Base-by-base conservation (phyloP, 1,140 invertebrate genomes). In the Drosophila repletoides region DNA sequence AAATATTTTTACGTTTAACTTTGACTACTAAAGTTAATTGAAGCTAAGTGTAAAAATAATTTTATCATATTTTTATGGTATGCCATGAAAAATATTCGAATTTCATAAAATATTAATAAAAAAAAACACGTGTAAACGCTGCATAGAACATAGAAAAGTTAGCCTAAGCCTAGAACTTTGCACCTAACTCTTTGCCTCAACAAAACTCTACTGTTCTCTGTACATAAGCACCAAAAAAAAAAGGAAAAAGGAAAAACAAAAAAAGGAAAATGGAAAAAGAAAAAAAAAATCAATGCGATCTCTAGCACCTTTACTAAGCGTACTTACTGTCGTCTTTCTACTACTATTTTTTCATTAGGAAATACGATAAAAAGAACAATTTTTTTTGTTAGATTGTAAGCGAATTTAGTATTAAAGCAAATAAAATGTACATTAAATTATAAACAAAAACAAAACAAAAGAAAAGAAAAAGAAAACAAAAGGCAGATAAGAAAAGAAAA, bases 401-500 rank as follows among this genome's bases (percentile, higher is more conserved):
- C n/a, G n/a, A n/a, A 15, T 2, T 24, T 51, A 53, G 28, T 33
- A 33, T 51, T 67, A 60, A 17, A 33, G 15, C 6, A 3, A 4
- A 5, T 14, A 51, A 69, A 65, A 38, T 80, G 67, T 72, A 79
- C 24, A 70, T 48, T 68, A 24, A 36, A 3, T 26, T 28, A 38
- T 26, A 51, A 51, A 9, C 15, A 76, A 38, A 66, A 76, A 67
- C 56, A 66, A 66, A 59, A 70, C 24, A 63, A 46, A 72, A 74
- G 53, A 43, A 61, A 24, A 36, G 52, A 58, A 58, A 48, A 70
- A 56, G 73, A 81, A 80, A 86, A 80, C 86, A 81, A 86, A 64
- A 86, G 80, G 86, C 80, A 86, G n/a, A n/a, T n/a, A n/a, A n/a
- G n/a, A 74, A 60, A 43, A 61, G 22, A 36, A 61, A 58, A 58